Conservation (phyloP, 2,888 invertebrate genomes). For the Hypsopygia costalis region DNA sequence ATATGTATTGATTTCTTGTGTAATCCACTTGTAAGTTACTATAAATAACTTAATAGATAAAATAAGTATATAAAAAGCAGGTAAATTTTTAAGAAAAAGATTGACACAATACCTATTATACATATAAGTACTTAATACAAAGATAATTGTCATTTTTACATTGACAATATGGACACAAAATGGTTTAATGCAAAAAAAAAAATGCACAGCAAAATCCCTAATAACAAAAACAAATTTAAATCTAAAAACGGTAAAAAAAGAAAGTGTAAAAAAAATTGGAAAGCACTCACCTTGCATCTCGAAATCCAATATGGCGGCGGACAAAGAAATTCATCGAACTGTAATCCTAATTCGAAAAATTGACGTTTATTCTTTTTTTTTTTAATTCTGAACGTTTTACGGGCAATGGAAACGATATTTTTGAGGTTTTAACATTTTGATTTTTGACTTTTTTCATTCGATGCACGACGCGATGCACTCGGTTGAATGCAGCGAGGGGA, state of each 20-base stretch:
- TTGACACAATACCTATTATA: no score
- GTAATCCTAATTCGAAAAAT: slow-evolving; percentile 17
- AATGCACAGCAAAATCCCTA: no score
- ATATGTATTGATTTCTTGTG: no score
- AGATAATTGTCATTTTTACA: no score
- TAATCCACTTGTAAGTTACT: no score
- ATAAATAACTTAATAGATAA: no score
- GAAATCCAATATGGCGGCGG: slow-evolving; percentile 22
- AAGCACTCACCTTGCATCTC: slow-evolving; percentile 22
- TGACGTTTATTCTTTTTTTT: neutral
- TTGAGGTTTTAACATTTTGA: slow-evolving; percentile 11
- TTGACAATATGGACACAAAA: no score
- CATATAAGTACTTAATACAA: no score
- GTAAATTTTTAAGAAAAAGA: no score
- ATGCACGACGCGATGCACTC: slow-evolving; percentile 30
- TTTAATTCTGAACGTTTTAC: neutral
- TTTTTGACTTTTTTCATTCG: slow-evolving; percentile 21
- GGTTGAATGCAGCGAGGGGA: slow-evolving; percentile 35
- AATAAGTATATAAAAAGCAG: no score
- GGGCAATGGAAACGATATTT: slow-evolving; percentile 1
- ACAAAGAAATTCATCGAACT: slow-evolving; percentile 21
- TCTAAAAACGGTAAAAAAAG: neutral
- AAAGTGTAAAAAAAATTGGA: slow-evolving; percentile 19
- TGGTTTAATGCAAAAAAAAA: no score
- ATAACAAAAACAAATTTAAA: no score